A percentile compares a stretch with the other conserved stretches of the same genome.
Evolutionary conservation across 1,140 invertebrate genomes (phyloP).

Genomic region (Triops cancriformis): DNA sequence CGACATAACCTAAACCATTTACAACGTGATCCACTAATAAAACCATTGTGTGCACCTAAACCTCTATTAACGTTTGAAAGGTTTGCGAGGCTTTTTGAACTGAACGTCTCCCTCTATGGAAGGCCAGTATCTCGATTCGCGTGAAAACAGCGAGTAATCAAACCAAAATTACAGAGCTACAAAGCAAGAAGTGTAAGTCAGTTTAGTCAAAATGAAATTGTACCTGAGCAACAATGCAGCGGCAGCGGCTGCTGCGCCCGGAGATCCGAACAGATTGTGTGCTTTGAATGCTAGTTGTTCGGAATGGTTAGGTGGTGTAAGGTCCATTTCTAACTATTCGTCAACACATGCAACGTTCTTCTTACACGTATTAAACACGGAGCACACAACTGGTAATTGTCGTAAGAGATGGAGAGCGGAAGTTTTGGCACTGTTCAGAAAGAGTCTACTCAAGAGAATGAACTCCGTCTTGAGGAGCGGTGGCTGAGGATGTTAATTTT

Average conservation of each 20-base stretch:
- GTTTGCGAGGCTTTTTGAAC: too few species aligned
- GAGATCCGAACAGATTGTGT: constrained; percentile 7
- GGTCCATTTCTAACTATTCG: neutral
- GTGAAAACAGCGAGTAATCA: too few species aligned
- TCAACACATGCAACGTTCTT: neutral
- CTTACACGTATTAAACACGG: neutral
- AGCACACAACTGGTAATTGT: neutral
- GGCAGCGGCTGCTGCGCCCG: constrained; percentile 33
- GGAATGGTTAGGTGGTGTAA: neutral
- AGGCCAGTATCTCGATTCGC: too few species aligned
- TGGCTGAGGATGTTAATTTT: neutral
- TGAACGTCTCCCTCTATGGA: too few species aligned
- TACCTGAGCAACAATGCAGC: constrained; percentile 32
- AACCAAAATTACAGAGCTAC: too few species aligned
- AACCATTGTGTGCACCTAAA: too few species aligned
- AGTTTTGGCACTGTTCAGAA: neutral
- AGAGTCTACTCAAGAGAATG: neutral
- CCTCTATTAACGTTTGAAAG: too few species aligned
- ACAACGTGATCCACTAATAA: too few species aligned
- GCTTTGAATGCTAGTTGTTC: neutral
- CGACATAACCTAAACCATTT: too few species aligned
- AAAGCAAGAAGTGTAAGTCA: neutral
- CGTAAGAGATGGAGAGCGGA: neutral
- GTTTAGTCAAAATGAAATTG: neutral
- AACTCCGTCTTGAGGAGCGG: neutral